Evolutionary conservation across 1,140 invertebrate genomes (phyloP), one percentile per base, ranked within the genome.

Genomic region (Archivesica marissinica): DNA sequence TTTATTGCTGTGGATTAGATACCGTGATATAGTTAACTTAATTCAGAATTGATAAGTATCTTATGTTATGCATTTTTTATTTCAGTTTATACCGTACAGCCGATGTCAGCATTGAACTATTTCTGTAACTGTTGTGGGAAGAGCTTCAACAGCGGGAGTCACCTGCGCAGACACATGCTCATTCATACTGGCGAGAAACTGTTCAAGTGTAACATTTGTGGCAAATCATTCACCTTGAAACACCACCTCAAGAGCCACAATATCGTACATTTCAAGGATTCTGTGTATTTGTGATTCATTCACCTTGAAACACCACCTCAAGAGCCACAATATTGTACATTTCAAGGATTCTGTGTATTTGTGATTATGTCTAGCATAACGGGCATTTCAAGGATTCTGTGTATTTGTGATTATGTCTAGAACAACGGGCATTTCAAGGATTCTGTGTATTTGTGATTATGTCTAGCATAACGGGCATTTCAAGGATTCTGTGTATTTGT

Each of bases 101-200:
- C 33, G n/a, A 35, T 4, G 15, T 20, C 2, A 0, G 9, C 59
- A 4, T 13, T 6, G 20, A 15, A 13, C 0, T 35, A 35, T 20
- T 11, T 1, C 13, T 64, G 59, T 20, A 64, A 2, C 30, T 23
- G 64, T n/a, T 89, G 89, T 66, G 81, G 80, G 28, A 87, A 88
- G 38, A 44, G 68, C 2, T 90, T 90, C 83, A 61, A 35, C 0
- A 72, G 74, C 23, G 50, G 47, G 6, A 76, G 66, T 30, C 33
- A 76, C 47, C 85, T 90, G 9, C 72, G 80, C 70, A 33, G 75
- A 25, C 77, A 80, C 30, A 68, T 66, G 77, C 30, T 47, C 20
- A 80, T 80, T 38, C 77, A 80, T 47, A 68, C 77, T 1, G 77
- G 77, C 2, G 77, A 47, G 61, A 64, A 56, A 50, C 44, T 61